Conservation (phyloP, 2,888 invertebrate species). For the Kuschelorhynchus macadamiae region DNA sequence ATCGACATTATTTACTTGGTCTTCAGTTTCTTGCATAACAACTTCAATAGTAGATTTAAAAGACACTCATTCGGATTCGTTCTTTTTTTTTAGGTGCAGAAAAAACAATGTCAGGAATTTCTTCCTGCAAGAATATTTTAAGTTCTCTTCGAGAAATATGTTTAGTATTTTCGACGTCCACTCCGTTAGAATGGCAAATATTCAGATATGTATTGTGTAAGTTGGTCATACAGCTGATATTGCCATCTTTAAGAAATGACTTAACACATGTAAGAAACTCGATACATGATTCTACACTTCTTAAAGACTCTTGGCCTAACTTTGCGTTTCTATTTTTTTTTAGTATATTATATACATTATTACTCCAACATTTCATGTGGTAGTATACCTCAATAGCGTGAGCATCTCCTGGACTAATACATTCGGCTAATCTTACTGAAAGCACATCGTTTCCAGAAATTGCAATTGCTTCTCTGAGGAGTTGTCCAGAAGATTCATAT, state of each 20-base stretch:
- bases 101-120: conserved; percentile 2
- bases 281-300: too few relatives aligned
- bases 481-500: not conserved
- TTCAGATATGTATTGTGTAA: not conserved
- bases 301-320: not conserved
- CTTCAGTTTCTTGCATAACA: not conserved
- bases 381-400: not conserved
- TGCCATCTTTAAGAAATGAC: not conserved
- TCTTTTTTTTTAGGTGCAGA: not conserved
- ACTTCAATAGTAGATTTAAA: not conserved
- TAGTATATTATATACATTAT: not conserved
- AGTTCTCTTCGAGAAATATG: not conserved
- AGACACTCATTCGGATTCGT: not conserved
- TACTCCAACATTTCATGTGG: not conserved
- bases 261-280: not conserved
- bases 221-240: not conserved
- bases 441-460: not conserved
- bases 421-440: not conserved
- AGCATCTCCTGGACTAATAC: not conserved
- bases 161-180: not conserved
- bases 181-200: not conserved
- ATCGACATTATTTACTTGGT: not conserved
- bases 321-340: not conserved
- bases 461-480: not conserved
- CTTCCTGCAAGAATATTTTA: not conserved